Percentiles rank a stretch among this genome's conserved stretches.
Evolutionary conservation across 2,888 invertebrate species (phyloP).

Genomic region (Synanthedon andrenaeformis): DNA sequence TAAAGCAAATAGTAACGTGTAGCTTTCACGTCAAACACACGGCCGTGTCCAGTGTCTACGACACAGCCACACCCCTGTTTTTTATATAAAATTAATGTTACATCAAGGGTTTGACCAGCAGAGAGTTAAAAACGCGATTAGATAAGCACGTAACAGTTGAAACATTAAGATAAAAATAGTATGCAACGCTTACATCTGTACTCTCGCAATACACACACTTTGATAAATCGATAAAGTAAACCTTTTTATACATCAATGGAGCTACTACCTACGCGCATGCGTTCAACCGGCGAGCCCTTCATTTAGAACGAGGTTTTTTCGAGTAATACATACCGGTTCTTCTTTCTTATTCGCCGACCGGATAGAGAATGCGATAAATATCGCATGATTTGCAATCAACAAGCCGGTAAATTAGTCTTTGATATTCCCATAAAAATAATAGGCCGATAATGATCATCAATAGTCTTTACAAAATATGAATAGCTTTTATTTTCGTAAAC

Average conservation of each 20-base stretch:
- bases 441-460: too few species aligned
- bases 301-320: conserved; percentile 24
- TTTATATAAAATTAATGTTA: too few species aligned
- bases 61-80: too few species aligned
- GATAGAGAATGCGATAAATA: conserved; percentile 18
- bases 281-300: conserved; percentile 18
- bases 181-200: conserved; percentile 19
- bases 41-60: too few species aligned
- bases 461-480: too few species aligned
- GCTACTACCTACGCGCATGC: conserved; percentile 16
- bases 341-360: conserved; percentile 38
- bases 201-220: conserved; percentile 27
- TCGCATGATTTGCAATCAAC: not conserved
- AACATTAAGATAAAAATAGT: conserved; percentile 27
- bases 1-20: too few species aligned
- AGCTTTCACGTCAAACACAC: too few species aligned
- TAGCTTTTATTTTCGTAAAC: too few species aligned
- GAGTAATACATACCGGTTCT: conserved; percentile 19
- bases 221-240: conserved; percentile 41
- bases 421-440: conserved; percentile 32
- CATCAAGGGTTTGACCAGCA: too few species aligned
- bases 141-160: conserved; percentile 24
- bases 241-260: conserved; percentile 35
- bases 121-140: not conserved
- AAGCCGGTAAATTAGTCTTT: conserved; percentile 30